A percentile compares a stretch with the other conserved stretches of the same genome.
Conservation (phyloP, 37 sponge, comb jelly and placozoan species). For the Chondrilla cf. caribensis region DNA sequence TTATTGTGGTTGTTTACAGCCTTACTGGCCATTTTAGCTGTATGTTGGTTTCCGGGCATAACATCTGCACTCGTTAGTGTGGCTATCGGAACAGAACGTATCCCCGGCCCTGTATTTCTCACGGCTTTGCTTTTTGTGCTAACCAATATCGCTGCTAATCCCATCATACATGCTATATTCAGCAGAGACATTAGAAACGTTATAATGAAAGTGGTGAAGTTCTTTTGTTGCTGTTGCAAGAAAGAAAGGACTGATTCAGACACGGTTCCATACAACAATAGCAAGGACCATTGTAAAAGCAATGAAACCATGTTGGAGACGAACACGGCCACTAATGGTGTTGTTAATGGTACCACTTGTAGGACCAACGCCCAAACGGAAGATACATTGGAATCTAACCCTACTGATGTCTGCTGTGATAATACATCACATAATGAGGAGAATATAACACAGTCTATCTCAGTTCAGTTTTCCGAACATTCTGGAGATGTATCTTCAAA, state of each 20-base stretch:
- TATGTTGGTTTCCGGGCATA: constrained; percentile 35
- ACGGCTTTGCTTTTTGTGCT: constrained; percentile 17
- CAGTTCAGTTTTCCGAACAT: too few relatives aligned
- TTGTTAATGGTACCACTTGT: too few relatives aligned
- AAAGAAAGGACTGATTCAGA: background rate
- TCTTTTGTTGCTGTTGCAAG: background rate
- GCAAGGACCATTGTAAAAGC: too few relatives aligned
- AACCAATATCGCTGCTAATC: constrained; percentile 24
- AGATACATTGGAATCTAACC: too few relatives aligned
- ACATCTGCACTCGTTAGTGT: constrained; percentile 14
- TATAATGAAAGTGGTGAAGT: background rate
- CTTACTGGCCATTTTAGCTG: background rate
- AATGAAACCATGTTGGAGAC: too few relatives aligned
- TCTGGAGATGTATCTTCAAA: too few relatives aligned
- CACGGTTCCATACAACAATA: too few relatives aligned
- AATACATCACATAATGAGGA: too few relatives aligned
- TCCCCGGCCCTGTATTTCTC: constrained; percentile 21
- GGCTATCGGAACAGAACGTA: background rate
- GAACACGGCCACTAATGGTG: too few relatives aligned
- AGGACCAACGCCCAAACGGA: too few relatives aligned
- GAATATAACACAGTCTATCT: too few relatives aligned
- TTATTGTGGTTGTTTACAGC: constrained; percentile 21
- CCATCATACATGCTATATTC: constrained; percentile 32
- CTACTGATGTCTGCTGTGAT: too few relatives aligned
- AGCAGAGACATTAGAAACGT: background rate